Base-by-base conservation (phyloP, 2,888 invertebrate species). In the Camponotus fellah region DNA sequence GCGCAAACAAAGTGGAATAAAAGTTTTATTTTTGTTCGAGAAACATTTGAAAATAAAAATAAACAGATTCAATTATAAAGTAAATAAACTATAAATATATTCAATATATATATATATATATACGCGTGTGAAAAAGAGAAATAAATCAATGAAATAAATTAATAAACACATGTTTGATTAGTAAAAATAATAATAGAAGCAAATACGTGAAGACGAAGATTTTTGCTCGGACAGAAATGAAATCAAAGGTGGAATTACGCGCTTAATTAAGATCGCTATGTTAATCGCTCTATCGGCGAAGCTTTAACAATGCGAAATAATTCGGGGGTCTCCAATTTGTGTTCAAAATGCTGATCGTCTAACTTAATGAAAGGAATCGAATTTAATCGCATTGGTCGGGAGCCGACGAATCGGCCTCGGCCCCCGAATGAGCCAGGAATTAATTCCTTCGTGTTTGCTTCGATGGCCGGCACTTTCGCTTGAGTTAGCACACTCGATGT, bases 361-460 rank as follows among this genome's bases (percentile, higher is more conserved):
- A 5, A 9, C 17, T 68, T 56, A 53, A 40, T 32, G 40, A 40
- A 66, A 77, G 65, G n/a, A 74, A 65, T 56, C 12, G 77, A 79
- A 79, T 71, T 71, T 64, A 6, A 49, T 49, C 21, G 43, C 62
- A 64, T 62, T 32, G 65, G 64, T 65, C 84, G 66, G 60, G 10
- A 9, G 64, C 64, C 43, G 53, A 53, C 32, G 26, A 26, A 26
- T 26, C 26, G 53, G 49, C 32, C 49, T 58, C 40, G 49, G 58
- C 26, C 71, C 46, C 14, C 46, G n/a, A 68, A 66, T 65, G 21
- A 49, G 56, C 83, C 80, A 58, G 74, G 85, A 91, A 88, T 87
- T 86, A 91, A 91, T 88, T 88, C 83, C 87, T 88, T 87, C 87
- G 85, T 66, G 87, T 86, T 76, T 69, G 76, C 84, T 53, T 81